Conservation (phyloP, 2,888 invertebrate genomes). For the Folsomia manolachei region DNA sequence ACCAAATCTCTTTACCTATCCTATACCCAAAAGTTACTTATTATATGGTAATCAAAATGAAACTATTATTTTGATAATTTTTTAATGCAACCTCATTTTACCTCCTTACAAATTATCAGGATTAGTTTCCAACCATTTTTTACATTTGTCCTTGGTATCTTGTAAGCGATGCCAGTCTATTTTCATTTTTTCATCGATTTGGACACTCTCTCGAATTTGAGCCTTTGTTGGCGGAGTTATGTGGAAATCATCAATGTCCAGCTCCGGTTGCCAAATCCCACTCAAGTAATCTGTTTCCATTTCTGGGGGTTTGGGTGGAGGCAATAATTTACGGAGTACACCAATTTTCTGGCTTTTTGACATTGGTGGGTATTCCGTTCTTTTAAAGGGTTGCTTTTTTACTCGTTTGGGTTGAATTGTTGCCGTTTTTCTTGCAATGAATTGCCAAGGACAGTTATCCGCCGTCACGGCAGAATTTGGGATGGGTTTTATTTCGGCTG, state of each 20-base stretch:
- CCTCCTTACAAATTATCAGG: no score
- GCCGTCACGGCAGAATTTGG: neutral
- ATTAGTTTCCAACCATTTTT: conserved; percentile 42
- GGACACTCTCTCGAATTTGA: conserved; percentile 33
- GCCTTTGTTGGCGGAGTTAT: conserved; percentile 28
- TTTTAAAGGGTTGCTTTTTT: conserved; percentile 36
- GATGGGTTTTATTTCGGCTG: neutral
- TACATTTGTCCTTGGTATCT: conserved; percentile 34
- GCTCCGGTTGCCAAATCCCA: conserved; percentile 47
- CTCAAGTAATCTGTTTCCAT: conserved; percentile 42
- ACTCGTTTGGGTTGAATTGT: conserved; percentile 1
- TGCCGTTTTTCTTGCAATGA: conserved; percentile 26
- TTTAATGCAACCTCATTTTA: no score
- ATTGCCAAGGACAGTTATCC: conserved; percentile 39
- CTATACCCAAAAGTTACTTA: no score
- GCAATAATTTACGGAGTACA: conserved; percentile 31
- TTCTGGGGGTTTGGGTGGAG: conserved; percentile 30
- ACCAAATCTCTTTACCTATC: no score
- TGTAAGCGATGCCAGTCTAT: conserved; percentile 14
- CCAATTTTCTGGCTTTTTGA: conserved; percentile 38
- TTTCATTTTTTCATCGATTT: neutral
- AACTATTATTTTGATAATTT: no score
- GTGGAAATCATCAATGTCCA: conserved; percentile 40
- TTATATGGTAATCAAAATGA: no score
- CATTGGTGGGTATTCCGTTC: conserved; percentile 44